A percentile compares a stretch with the other conserved stretches of the same genome.
Evolutionary conservation across 2,888 invertebrate genomes (phyloP).

Genomic region (Copidosoma aretas): DNA sequence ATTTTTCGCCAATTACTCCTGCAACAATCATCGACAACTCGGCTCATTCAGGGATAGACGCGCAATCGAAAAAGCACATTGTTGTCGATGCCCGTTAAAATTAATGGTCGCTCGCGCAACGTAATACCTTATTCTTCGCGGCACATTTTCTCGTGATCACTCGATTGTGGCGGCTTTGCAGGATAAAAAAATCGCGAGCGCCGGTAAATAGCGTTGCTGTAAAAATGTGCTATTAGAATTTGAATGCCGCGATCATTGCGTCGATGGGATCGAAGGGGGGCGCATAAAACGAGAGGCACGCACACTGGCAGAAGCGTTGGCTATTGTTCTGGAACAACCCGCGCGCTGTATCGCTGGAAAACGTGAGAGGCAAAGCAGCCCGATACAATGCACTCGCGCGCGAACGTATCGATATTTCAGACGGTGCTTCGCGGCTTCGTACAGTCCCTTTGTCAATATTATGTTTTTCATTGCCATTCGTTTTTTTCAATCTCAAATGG

Average conservation of each 20-base stretch:
- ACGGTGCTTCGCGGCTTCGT: no score
- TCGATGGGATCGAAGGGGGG: constrained; percentile 15
- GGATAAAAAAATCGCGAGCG: no score
- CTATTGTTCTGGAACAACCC: constrained; percentile 20
- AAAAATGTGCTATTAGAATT: constrained; percentile 14
- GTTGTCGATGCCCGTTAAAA: not conserved
- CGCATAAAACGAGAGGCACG: constrained; percentile 17
- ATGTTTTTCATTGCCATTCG: not conserved
- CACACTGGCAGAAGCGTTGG: constrained; percentile 16
- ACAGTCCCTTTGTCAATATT: no score
- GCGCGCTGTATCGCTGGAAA: constrained; percentile 14
- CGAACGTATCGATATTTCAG: not conserved
- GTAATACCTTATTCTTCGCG: no score
- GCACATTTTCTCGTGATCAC: not conserved
- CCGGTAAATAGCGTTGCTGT: no score
- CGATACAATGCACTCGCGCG: no score
- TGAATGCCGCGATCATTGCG: constrained; percentile 4
- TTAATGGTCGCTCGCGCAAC: not conserved
- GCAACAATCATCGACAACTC: no score
- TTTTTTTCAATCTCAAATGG: not conserved
- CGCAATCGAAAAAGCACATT: not conserved
- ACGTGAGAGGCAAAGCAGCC: not conserved
- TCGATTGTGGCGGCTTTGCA: no score
- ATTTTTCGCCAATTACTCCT: no score
- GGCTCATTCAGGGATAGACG: no score